Conservation (phyloP, 2,888 invertebrate species). For the Ochropacha duplaris region DNA sequence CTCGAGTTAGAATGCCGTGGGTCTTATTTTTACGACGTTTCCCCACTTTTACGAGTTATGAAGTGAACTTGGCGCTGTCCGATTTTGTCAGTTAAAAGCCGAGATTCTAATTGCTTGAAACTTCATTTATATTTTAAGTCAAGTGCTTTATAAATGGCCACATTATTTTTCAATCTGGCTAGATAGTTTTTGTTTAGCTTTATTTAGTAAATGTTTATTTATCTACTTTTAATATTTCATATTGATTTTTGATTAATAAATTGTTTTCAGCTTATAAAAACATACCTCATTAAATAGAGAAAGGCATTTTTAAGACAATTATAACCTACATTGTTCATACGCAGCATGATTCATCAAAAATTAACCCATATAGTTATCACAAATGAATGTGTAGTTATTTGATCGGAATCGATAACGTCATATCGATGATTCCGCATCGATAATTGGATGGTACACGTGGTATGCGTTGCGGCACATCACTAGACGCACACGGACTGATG, state of each 20-base stretch:
- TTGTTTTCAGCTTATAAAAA: conserved; percentile 6
- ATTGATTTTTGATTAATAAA: conserved; percentile 1
- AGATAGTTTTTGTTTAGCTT: neutral
- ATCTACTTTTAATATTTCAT: no score
- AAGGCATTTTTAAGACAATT: no score
- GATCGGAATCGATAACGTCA: conserved; percentile 43
- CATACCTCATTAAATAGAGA: neutral
- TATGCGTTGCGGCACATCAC: conserved; percentile 60
- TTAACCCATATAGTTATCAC: conserved; percentile 24
- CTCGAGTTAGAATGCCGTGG: conserved; percentile 60
- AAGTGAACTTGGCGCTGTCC: conserved; percentile 49
- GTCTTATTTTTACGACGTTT: conserved; percentile 68
- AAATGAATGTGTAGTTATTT: conserved; percentile 31
- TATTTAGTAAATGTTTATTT: no score
- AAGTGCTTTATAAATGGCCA: neutral
- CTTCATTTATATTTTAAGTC: conserved; percentile 20
- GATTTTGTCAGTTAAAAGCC: conserved; percentile 44
- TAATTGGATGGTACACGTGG: conserved; percentile 32
- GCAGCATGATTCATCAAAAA: conserved; percentile 37
- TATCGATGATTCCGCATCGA: conserved; percentile 54
- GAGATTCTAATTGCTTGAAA: conserved; percentile 42
- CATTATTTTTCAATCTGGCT: neutral
- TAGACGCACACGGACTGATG: conserved; percentile 78
- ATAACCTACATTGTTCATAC: conserved; percentile 13
- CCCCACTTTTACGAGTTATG: conserved; percentile 63